These are phyloP conservation scores for Cosmia pyralina DNA, from an alignment of 2,888 invertebrate species.

Conservation along the genomic window DNA sequence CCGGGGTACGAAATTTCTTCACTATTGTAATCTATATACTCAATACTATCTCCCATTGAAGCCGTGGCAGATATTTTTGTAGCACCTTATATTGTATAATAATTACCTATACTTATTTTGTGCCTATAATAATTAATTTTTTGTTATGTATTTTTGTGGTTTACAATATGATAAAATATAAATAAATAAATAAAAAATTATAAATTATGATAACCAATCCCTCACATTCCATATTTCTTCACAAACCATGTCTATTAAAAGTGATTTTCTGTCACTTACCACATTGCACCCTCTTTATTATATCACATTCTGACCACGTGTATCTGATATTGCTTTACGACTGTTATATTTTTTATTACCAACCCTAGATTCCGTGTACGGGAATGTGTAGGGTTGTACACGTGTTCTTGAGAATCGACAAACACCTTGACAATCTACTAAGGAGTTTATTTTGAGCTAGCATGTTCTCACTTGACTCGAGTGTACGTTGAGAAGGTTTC, in stretches of 20 bases:
- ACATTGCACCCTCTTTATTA: constrained; percentile 17
- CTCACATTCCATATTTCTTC: constrained; percentile 39
- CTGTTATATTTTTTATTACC: constrained; percentile 73
- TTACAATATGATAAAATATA: too few relatives aligned
- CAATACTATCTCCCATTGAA: too few relatives aligned
- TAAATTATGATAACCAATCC: not conserved
- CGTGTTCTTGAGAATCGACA: constrained; percentile 37
- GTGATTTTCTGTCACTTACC: constrained; percentile 53
- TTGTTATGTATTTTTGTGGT: too few relatives aligned
- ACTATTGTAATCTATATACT: too few relatives aligned
- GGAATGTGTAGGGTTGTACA: constrained; percentile 53
- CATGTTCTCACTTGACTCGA: not conserved
- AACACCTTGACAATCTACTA: constrained; percentile 32
- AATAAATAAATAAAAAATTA: not conserved
- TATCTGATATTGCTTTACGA: constrained; percentile 71
- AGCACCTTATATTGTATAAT: too few relatives aligned
- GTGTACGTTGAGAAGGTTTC: constrained; percentile 1
- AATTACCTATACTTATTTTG: too few relatives aligned
- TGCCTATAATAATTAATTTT: too few relatives aligned
- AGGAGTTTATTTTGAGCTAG: constrained; percentile 28
- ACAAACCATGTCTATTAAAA: constrained; percentile 40
- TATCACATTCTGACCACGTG: constrained; percentile 69
- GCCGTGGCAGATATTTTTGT: too few relatives aligned
- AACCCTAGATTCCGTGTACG: constrained; percentile 52
- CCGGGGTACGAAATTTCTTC: too few relatives aligned